phyloP scores from a whole-genome alignment of 1,140 invertebrate species.

The Microplitis demolitor region DNA sequence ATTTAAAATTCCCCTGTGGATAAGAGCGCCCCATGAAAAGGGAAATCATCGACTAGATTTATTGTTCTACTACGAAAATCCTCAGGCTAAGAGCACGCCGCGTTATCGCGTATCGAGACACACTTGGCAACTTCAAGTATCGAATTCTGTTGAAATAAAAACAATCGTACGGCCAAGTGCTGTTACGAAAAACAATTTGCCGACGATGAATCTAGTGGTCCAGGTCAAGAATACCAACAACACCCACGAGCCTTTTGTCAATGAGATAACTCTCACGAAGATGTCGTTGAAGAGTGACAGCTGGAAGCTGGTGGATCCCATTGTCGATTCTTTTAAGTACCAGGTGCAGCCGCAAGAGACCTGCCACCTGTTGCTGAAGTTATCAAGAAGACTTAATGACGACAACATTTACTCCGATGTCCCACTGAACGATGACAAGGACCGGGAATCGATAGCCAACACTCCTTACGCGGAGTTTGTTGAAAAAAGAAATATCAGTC shows the following conservation, averaged over 20 bases:
- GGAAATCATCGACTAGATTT: constrained; percentile 70
- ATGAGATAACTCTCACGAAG: constrained; percentile 67
- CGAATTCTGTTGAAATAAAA: constrained; percentile 69
- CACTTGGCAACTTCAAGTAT: constrained; percentile 71
- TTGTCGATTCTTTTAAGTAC: constrained; percentile 49
- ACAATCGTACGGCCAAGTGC: constrained; percentile 62
- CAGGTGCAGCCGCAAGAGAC: constrained; percentile 62
- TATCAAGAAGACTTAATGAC: constrained; percentile 40
- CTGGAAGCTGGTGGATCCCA: constrained; percentile 61
- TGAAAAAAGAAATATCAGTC: constrained; percentile 42
- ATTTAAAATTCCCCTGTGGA: constrained; percentile 68
- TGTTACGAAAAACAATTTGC: constrained; percentile 57
- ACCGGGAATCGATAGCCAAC: constrained; percentile 18
- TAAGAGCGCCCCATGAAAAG: constrained; percentile 69
- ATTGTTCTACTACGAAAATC: constrained; percentile 76
- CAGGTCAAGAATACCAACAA: constrained; percentile 72
- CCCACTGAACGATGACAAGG: constrained; percentile 43
- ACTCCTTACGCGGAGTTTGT: constrained; percentile 52
- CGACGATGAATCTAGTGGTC: constrained; percentile 67
- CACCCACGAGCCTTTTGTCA: constrained; percentile 64
- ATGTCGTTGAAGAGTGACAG: constrained; percentile 63
- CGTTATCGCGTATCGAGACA: constrained; percentile 72
- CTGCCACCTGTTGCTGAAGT: constrained; percentile 61
- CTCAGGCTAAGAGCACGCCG: constrained; percentile 53
- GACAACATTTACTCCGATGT: constrained; percentile 50